phyloP scores from a whole-genome alignment of 2,113 vertebrate species.

The Rhagologus leucostigma region DNA sequence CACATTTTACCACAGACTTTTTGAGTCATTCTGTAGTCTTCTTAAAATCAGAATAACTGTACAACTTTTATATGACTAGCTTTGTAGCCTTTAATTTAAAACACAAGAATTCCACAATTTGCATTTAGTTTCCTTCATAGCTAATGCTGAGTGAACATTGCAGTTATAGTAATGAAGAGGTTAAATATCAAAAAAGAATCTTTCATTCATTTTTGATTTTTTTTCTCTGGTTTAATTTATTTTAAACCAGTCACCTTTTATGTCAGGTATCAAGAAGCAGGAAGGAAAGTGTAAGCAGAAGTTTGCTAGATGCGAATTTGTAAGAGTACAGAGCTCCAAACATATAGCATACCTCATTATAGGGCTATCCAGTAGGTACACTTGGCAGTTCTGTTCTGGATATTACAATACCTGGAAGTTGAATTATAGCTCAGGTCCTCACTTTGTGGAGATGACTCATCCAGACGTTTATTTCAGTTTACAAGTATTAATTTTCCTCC shows the following conservation, averaged over 20 bases:
- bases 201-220: background rate
- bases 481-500: background rate
- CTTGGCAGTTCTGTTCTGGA: accelerated
- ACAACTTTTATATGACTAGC: background rate
- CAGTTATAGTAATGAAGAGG: background rate
- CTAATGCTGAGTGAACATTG: background rate
- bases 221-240: background rate
- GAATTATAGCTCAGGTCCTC: background rate
- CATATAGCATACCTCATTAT: accelerated
- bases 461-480: background rate
- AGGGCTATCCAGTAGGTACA: background rate
- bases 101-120: background rate
- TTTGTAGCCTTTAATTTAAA: background rate
- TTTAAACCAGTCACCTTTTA: background rate
- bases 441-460: accelerated
- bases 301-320: background rate
- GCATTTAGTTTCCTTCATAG: background rate
- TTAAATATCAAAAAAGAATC: background rate
- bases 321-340: background rate
- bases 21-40: background rate
- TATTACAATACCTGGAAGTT: background rate
- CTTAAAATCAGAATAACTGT: background rate
- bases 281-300: background rate
- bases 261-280: background rate
- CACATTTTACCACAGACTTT: background rate